Conservation (phyloP, 2,113 vertebrate species). For the Damaliscus lunatus region DNA sequence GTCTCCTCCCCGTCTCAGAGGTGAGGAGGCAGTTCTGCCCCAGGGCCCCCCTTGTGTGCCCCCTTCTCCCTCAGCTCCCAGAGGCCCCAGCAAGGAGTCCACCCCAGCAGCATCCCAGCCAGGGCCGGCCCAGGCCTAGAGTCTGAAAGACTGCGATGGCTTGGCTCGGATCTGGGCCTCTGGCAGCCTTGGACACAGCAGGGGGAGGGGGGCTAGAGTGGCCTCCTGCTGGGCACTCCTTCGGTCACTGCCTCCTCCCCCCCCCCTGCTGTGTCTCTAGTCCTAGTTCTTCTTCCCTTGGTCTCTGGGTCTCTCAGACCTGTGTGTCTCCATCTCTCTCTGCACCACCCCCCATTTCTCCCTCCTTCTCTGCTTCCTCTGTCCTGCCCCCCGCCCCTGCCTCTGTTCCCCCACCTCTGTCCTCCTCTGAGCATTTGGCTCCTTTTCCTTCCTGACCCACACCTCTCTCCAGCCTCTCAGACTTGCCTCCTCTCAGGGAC, state of each 20-base stretch:
- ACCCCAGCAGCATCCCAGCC: rapidly evolving
- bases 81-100: neutral
- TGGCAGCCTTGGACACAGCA: neutral
- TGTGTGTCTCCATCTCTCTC: neutral
- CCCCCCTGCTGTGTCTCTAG: neutral
- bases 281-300: neutral
- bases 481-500: neutral
- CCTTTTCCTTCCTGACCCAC: too few relatives aligned
- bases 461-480: neutral
- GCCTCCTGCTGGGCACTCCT: neutral
- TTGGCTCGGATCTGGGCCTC: neutral
- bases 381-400: neutral
- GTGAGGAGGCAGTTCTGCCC: neutral
- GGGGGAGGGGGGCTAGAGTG: neutral
- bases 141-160: too few relatives aligned
- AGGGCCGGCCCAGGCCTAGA: neutral
- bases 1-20: too few relatives aligned
- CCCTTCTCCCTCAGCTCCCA: neutral
- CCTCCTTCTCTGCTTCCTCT: neutral
- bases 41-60: rapidly evolving
- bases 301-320: neutral
- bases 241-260: neutral
- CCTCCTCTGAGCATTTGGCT: neutral
- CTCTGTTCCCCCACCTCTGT: neutral
- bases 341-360: neutral